phyloP scores from a whole-genome alignment of 1,140 invertebrate genomes.

The Ceratosolen solmsi region DNA sequence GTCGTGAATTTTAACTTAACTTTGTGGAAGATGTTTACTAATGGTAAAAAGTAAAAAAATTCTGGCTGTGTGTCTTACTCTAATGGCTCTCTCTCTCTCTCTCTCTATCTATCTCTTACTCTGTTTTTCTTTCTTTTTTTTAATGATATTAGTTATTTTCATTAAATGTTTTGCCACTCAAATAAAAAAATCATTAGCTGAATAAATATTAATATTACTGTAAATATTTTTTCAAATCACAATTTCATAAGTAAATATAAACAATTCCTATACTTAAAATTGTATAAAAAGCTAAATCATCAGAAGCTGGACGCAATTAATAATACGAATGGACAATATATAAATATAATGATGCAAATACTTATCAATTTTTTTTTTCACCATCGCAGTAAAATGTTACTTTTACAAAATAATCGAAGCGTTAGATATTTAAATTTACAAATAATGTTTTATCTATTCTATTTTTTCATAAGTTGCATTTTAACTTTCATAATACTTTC shows the following conservation, averaged over 20 bases:
- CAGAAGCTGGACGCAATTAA: not conserved
- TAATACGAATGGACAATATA: not conserved
- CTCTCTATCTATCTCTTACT: too few relatives aligned
- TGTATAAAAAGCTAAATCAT: not conserved
- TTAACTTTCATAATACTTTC: too few relatives aligned
- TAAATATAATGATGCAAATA: not conserved
- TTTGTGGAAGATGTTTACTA: not conserved
- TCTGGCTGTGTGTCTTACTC: not conserved
- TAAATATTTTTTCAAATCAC: too few relatives aligned
- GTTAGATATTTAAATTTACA: too few relatives aligned
- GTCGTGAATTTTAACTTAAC: conserved; percentile 13
- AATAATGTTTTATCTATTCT: too few relatives aligned
- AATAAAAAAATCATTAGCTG: not conserved
- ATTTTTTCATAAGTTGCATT: too few relatives aligned
- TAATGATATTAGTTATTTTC: not conserved
- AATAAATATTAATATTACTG: not conserved
- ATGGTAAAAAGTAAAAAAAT: not conserved
- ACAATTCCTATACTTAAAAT: conserved; percentile 4
- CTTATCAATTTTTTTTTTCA: not conserved
- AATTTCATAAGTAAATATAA: not conserved
- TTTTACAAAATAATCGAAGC: not conserved
- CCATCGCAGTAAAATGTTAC: not conserved
- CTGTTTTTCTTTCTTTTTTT: conserved; percentile 7
- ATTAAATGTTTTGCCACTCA: not conserved
- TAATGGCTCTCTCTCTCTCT: not conserved